Evolutionary conservation across 2,113 vertebrate species (phyloP), one percentile per base, ranked within the genome.

Genomic region (Pomatostomus ruficeps): DNA sequence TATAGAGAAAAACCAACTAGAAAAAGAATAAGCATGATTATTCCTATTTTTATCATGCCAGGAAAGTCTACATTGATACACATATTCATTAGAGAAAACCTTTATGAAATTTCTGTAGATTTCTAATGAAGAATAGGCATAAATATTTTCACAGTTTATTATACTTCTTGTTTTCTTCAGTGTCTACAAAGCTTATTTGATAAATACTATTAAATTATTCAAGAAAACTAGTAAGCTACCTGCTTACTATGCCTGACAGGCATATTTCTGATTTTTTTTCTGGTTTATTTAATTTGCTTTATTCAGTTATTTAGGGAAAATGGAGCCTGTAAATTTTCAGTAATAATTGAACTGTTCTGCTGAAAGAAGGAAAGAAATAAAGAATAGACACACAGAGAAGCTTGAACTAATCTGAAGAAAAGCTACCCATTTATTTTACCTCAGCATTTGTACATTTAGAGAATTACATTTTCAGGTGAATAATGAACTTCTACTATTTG

Each of bases 131-230:
- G 68, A 91, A 31, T 26, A 31, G 45, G 35, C 18, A 2, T 36
- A 59, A 81, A 23, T n/a, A 35, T 52, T 85, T 91, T 86, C 75
- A 88, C 46, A 40, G 68, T 62, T 59, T 29, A 8, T 62, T 77
- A 57, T 36, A 22, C 36, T 61, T 88, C 22, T 51, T 82, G 35
- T 40, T 92, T 81, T 89, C 86, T 89, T 83, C 68, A 36, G 14
- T 83, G 35, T 52, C 85, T 66, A 71, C 48, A 72, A 91, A 89
- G 72, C 54, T 96, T 94, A 92, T 96, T 93, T 87, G 61, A 85
- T 95, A 77, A 55, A 42, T 84, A 24, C 97, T 84, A 97, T 98
- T 97, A 22, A 71, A 94, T 98, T 95, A 97, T 79, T 88, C 21
- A 70, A 65, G 91, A 95, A 92, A 72, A 81, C 28, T 84, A 90